These are phyloP conservation scores for Mythimna pallens DNA, from an alignment of 2,888 invertebrate genomes.

Conservation along the genomic window DNA sequence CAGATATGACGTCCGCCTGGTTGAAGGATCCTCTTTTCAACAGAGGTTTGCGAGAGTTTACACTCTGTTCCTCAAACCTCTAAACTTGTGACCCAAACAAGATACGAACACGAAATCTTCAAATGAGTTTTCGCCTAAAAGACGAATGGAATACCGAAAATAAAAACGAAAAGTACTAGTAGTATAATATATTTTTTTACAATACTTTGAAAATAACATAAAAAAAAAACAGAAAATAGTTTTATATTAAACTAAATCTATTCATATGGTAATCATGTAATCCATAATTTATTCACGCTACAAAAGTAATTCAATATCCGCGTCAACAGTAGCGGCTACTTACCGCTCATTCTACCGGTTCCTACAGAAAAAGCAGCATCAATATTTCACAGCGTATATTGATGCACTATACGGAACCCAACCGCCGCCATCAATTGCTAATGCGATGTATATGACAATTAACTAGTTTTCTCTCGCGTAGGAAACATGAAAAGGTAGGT, in stretches of 20 bases:
- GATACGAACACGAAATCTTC: too few species aligned
- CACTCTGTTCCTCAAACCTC: too few species aligned
- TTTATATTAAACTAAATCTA: neutral
- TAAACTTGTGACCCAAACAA: too few species aligned
- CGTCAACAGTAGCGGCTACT: slow-evolving; percentile 1
- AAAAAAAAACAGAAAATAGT: neutral
- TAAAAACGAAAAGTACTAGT: too few species aligned
- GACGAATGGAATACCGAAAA: too few species aligned
- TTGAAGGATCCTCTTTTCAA: too few species aligned
- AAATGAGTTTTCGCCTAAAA: too few species aligned
- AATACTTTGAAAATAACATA: too few species aligned
- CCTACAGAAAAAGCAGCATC: slow-evolving; percentile 24
- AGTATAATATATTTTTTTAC: too few species aligned
- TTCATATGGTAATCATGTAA: neutral
- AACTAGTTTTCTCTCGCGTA: neutral
- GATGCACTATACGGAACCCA: slow-evolving; percentile 23
- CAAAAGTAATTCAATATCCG: neutral
- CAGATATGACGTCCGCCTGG: too few species aligned
- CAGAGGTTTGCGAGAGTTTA: too few species aligned
- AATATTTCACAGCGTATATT: slow-evolving; percentile 13
- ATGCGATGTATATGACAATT: neutral
- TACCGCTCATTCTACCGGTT: slow-evolving; percentile 22
- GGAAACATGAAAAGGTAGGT: neutral
- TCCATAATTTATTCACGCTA: slow-evolving; percentile 1
- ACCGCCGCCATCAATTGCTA: slow-evolving; percentile 11